Conservation (phyloP, 2,797 vertebrate genomes). For the Phataginus tetradactyla region DNA sequence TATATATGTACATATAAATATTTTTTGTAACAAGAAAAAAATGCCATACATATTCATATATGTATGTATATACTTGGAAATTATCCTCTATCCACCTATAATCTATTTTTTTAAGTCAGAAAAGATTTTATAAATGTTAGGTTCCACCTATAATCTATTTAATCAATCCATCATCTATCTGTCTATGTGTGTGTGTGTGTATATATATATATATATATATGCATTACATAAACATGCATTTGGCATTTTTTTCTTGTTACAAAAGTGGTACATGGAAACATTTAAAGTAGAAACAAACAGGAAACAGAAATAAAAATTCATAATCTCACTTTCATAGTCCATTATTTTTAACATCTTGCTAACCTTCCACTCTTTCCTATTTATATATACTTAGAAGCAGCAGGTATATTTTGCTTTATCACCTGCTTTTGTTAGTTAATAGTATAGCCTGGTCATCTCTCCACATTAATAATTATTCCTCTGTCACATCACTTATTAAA, state of each 20-base stretch:
- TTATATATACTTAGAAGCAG: neutral
- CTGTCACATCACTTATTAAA: neutral
- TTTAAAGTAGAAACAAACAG: neutral
- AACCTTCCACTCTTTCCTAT: neutral
- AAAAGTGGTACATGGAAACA: neutral
- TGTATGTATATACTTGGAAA: too few species aligned
- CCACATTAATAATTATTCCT: neutral
- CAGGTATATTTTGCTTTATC: neutral
- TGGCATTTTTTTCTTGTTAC: neutral
- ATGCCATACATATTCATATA: neutral
- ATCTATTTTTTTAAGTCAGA: too few species aligned
- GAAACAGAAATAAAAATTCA: neutral
- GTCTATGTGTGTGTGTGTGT: too few species aligned
- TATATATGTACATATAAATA: neutral
- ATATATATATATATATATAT: neutral
- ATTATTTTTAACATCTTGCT: neutral
- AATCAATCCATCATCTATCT: neutral
- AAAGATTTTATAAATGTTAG: too few species aligned
- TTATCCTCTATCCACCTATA: neutral
- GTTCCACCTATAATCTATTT: neutral
- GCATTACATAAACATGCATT: neutral
- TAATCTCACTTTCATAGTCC: neutral
- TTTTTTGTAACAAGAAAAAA: neutral
- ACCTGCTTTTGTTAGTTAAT: neutral
- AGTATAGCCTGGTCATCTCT: neutral